Evolutionary conservation across 2,113 vertebrate species (phyloP), one percentile per base, ranked within the genome.

Genomic region (Nematolebias whitei): DNA sequence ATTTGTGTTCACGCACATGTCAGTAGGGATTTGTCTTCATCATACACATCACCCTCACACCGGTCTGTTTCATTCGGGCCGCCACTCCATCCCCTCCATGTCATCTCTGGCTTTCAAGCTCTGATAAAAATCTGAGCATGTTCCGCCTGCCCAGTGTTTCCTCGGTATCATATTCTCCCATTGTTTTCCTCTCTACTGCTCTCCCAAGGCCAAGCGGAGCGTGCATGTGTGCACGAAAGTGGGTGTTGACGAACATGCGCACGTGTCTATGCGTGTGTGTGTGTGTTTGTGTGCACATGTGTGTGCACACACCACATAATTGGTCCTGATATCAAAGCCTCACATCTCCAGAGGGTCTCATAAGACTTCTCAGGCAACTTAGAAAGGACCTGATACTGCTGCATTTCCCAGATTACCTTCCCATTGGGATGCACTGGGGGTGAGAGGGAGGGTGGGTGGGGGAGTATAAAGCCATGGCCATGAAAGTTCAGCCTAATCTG

Each of bases 321-420:
- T 90, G 86, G 87, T 88, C 81, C 85, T 88, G 86, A 85, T 90
- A 92, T 91, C 90, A 92, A 90, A 92, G 89, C 79, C 80, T 84
- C 85, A 88, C 83, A 92, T 91, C 89, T 88, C 87, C 52, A 79
- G 81, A 82, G 88, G 82, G 85, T 87, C 85, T 87, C 88, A 80
- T 83, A 89, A 87, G 84, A 81, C 88, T 88, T 90, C 84, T 87
- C 83, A 80, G 71, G 85, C 84, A 87, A 87, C 86, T 81, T 76
- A 79, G 82, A 85, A 85, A 87, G 86, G 86, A 86, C 82, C 78
- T 75, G 82, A 88, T 89, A 90, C 84, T 47, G 78, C 85, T 76
- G 83, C 81, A 59, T 85, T 86, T 87, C 84, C 84, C 83, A 87
- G 85, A 90, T 90, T 86, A 88, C 85, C 83, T 87, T 71, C 87